Evolutionary conservation across 23 tunicate species (phyloP).

Genomic region (Styela plicata): DNA sequence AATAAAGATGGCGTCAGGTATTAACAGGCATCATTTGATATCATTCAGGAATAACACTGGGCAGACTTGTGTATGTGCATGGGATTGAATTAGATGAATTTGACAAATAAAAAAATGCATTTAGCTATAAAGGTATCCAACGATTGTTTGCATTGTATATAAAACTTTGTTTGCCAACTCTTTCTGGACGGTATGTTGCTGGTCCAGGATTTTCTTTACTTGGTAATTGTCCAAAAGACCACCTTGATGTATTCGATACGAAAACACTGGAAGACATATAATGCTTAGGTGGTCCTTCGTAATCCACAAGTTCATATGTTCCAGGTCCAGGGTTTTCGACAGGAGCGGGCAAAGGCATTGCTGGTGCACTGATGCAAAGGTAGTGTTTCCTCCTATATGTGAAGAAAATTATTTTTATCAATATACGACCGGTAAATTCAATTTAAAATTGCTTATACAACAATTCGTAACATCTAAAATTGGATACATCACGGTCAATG

Average conservation of each 20-base stretch:
- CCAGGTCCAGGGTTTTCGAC: slow-evolving; percentile 87
- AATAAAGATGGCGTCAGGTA: no score
- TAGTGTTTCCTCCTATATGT: slow-evolving; percentile 81
- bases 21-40: no score
- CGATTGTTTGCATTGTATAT: slow-evolving; percentile 71
- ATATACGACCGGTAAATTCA: no score
- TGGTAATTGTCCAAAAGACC: slow-evolving; percentile 57
- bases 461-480: no score
- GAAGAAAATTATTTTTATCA: no score
- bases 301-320: slow-evolving; percentile 68
- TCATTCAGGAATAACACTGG: no score
- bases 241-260: slow-evolving; percentile 89
- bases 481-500: no score
- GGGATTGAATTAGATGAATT: no score
- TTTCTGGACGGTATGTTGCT: slow-evolving; percentile 75
- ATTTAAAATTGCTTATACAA: no score
- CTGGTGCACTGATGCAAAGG: slow-evolving; percentile 85
- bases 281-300: slow-evolving; percentile 76
- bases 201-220: slow-evolving; percentile 87
- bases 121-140: slow-evolving; percentile 56
- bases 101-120: no score
- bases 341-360: slow-evolving; percentile 76
- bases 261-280: slow-evolving; percentile 94
- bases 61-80: no score
- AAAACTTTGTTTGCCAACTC: slow-evolving; percentile 84